Percentiles rank a stretch among this genome's conserved stretches.
Conservation (phyloP, 2,888 invertebrate genomes). For the Himalopsyche anomala region DNA sequence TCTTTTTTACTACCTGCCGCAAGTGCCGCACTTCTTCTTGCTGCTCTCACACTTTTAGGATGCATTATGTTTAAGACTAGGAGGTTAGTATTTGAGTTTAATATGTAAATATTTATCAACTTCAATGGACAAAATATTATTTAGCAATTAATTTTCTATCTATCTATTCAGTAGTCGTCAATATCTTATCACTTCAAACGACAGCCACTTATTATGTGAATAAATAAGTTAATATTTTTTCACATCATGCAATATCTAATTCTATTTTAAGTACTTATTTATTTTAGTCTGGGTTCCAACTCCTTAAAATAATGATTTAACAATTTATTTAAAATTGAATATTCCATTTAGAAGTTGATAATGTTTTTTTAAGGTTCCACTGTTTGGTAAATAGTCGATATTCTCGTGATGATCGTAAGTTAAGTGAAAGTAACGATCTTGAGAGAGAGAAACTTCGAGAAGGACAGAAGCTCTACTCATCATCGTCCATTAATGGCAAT, state of each 20-base stretch:
- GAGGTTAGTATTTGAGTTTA: constrained; percentile 51
- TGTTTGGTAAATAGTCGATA: constrained; percentile 74
- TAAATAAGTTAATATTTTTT: too few species aligned
- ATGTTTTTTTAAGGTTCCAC: constrained; percentile 71
- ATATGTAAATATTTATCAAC: neutral
- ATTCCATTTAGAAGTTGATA: too few species aligned
- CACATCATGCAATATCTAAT: too few species aligned
- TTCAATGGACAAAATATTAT: neutral
- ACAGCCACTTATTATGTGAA: too few species aligned
- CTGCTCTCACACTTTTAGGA: constrained; percentile 69
- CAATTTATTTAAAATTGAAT: too few species aligned
- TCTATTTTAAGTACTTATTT: too few species aligned
- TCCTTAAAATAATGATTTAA: too few species aligned
- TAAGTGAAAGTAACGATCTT: constrained; percentile 76
- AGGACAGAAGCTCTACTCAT: constrained; percentile 76
- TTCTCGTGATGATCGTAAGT: constrained; percentile 74
- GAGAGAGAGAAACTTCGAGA: constrained; percentile 76
- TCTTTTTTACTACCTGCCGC: constrained; percentile 67
- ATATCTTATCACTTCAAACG: too few species aligned
- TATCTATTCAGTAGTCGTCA: too few species aligned
- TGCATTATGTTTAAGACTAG: constrained; percentile 63
- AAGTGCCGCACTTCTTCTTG: constrained; percentile 72
- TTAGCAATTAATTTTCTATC: neutral
- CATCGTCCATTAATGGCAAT: constrained; percentile 76
- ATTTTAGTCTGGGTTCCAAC: too few species aligned